phyloP scores from a whole-genome alignment of 2,888 invertebrate species.

The Chrysolina oricalcia region DNA sequence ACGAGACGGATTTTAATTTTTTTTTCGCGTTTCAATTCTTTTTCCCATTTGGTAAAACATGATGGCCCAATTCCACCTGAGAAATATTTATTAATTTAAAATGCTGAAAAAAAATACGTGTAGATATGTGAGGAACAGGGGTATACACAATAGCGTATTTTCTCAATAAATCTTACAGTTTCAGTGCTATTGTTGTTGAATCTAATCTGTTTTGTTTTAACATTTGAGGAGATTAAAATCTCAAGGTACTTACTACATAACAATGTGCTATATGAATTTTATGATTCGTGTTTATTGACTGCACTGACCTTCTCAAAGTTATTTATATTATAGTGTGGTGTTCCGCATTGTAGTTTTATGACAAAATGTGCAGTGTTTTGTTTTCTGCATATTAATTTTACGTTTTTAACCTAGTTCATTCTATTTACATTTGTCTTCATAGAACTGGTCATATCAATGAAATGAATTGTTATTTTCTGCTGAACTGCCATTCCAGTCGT shows the following conservation, averaged over 20 bases:
- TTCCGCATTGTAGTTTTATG: conserved; percentile 11
- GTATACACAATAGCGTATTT: no score
- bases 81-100: no score
- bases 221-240: not conserved
- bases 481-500: conserved; percentile 1
- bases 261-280: not conserved
- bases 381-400: conserved; percentile 15
- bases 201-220: not conserved
- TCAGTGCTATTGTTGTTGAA: no score
- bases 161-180: no score
- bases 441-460: not conserved
- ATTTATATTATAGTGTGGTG: conserved; percentile 9
- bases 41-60: no score
- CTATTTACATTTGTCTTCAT: not conserved
- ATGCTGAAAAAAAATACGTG: no score
- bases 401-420: conserved; percentile 12
- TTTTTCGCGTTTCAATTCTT: no score
- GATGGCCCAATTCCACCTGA: no score
- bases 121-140: no score
- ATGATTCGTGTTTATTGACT: not conserved
- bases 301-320: conserved; percentile 24
- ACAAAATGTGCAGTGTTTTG: not conserved
- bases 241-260: not conserved
- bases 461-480: not conserved
- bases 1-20: no score